phyloP scores from a whole-genome alignment of 1,140 invertebrate species.

The Drosophila serrata region DNA sequence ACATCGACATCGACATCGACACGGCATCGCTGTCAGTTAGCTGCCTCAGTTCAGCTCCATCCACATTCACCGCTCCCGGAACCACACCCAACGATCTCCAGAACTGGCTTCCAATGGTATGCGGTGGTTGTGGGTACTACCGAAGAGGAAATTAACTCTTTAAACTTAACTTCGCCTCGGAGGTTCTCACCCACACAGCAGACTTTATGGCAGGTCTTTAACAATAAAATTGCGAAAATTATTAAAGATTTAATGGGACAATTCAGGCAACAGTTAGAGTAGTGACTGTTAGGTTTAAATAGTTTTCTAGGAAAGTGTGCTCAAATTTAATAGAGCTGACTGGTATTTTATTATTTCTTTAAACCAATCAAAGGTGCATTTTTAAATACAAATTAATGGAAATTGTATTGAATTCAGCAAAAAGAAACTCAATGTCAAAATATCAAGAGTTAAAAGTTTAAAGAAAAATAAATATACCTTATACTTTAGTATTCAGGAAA shows the following conservation, averaged over 20 bases:
- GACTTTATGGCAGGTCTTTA: background rate
- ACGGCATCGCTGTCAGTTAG: slow-evolving; percentile 57
- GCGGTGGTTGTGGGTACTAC: slow-evolving; percentile 23
- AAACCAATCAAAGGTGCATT: background rate
- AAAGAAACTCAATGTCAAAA: too few relatives aligned
- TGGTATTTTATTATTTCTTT: background rate
- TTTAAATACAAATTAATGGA: background rate
- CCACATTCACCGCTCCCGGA: background rate
- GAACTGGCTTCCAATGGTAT: slow-evolving; percentile 8
- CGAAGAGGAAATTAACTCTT: slow-evolving; percentile 65
- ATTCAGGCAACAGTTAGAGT: background rate
- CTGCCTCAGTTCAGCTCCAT: slow-evolving; percentile 31
- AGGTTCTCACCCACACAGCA: background rate
- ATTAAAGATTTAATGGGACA: slow-evolving; percentile 4
- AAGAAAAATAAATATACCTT: too few relatives aligned
- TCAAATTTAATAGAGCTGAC: background rate
- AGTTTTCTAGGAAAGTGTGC: background rate
- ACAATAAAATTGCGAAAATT: slow-evolving; percentile 5
- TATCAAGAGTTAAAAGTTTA: too few relatives aligned
- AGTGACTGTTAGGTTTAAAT: background rate
- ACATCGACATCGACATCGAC: slow-evolving; percentile 62
- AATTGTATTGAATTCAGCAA: background rate
- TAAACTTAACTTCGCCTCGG: slow-evolving; percentile 42
- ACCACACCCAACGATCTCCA: background rate
- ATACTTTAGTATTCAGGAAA: too few relatives aligned